Percentiles rank a stretch among this genome's conserved stretches.
Conservation (phyloP, 2,888 invertebrate genomes). For the Timandra comae region DNA sequence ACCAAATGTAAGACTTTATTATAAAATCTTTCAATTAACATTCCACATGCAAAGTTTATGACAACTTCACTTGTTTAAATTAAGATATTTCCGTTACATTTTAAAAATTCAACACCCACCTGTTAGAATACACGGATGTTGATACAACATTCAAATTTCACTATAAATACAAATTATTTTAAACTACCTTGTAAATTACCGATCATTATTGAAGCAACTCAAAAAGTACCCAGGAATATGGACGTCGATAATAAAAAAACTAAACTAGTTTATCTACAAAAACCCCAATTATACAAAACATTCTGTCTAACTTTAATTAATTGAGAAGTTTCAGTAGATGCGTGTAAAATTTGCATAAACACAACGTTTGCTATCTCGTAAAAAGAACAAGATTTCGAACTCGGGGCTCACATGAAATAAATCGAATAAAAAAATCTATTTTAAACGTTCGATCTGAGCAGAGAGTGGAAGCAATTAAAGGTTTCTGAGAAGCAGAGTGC, state of each 20-base stretch:
- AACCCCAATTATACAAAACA: constrained; percentile 7
- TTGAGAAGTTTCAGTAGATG: constrained; percentile 72
- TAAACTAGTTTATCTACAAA: background rate
- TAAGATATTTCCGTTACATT: too few relatives aligned
- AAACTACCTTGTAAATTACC: too few relatives aligned
- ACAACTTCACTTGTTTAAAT: too few relatives aligned
- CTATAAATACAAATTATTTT: too few relatives aligned
- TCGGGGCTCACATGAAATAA: constrained; percentile 62
- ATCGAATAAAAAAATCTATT: constrained; percentile 74
- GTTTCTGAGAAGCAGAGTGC: constrained; percentile 59
- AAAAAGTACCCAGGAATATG: background rate
- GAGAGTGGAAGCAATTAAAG: constrained; percentile 73
- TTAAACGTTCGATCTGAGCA: constrained; percentile 72
- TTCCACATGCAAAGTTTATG: too few relatives aligned
- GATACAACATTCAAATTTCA: too few relatives aligned
- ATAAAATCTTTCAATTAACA: too few relatives aligned
- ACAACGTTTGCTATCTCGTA: constrained; percentile 62
- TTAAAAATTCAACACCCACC: too few relatives aligned
- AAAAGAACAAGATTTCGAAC: constrained; percentile 64
- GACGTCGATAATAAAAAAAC: background rate
- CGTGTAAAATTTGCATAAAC: constrained; percentile 74
- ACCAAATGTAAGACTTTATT: too few relatives aligned
- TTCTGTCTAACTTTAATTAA: constrained; percentile 50
- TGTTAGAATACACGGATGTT: too few relatives aligned
- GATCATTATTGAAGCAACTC: too few relatives aligned